A percentile compares a stretch with the other conserved stretches of the same genome.
These are phyloP conservation scores for Ornithoptera priamus DNA, from an alignment of 2,888 invertebrate genomes.

Conservation along the genomic window DNA sequence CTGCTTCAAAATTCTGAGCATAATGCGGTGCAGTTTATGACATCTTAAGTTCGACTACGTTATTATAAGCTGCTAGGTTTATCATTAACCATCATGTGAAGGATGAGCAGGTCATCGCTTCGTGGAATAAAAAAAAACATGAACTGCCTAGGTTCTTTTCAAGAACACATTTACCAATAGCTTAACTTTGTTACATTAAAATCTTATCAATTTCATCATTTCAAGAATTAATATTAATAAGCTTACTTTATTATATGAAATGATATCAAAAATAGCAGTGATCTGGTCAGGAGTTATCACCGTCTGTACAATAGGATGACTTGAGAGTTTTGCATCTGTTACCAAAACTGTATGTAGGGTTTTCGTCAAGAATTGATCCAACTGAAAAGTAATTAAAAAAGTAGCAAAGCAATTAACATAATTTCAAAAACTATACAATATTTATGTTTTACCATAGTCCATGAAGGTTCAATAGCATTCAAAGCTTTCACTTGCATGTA, in stretches of 20 bases:
- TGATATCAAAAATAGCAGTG: conserved; percentile 93
- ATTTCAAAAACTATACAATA: too few species aligned
- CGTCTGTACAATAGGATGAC: conserved; percentile 93
- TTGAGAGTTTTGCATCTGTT: conserved; percentile 88
- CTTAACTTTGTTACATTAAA: too few species aligned
- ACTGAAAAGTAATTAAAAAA: conserved; percentile 70
- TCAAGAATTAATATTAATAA: neutral
- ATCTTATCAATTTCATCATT: too few species aligned
- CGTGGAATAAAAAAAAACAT: neutral
- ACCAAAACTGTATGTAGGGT: conserved; percentile 86
- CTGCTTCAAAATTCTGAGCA: too few species aligned
- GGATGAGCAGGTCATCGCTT: neutral
- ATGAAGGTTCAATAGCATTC: conserved; percentile 84
- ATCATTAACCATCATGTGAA: neutral
- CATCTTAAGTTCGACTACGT: too few species aligned
- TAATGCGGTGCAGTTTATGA: too few species aligned
- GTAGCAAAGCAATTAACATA: too few species aligned
- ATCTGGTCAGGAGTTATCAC: conserved; percentile 94
- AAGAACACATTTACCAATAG: neutral
- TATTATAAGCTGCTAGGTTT: too few species aligned
- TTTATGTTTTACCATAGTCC: conserved; percentile 84
- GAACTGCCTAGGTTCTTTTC: neutral
- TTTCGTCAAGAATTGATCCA: conserved; percentile 86
- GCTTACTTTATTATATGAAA: conserved; percentile 92
- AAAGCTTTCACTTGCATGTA: conserved; percentile 92